These are phyloP conservation scores for Muricea muricata DNA, from an alignment of 92 coral and sea anemone species.

Conservation along the genomic window DNA sequence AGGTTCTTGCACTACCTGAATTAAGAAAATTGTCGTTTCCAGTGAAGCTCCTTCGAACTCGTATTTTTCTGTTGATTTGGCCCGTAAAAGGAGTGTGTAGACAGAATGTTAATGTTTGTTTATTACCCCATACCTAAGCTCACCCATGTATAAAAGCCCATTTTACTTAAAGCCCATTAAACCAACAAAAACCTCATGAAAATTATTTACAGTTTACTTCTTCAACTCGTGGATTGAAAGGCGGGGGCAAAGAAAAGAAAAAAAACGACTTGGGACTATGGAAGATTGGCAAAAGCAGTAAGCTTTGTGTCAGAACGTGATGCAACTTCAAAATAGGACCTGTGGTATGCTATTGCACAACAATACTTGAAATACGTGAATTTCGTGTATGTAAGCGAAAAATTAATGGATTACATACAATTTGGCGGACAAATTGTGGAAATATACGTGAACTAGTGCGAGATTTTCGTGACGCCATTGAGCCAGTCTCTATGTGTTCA, in stretches of 20 bases:
- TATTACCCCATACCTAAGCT: too few relatives aligned
- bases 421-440: not conserved
- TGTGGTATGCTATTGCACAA: constrained; percentile 1
- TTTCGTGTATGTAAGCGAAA: not conserved
- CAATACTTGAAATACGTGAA: not conserved
- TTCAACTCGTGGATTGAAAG: not conserved
- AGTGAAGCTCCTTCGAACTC: too few relatives aligned
- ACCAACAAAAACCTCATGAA: too few relatives aligned
- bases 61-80: too few relatives aligned
- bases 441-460: not conserved
- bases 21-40: too few relatives aligned
- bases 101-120: too few relatives aligned
- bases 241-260: not conserved
- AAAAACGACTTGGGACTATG: constrained; percentile 2
- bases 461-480: not conserved
- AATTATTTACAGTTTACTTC: too few relatives aligned
- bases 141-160: too few relatives aligned
- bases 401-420: not conserved
- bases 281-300: not conserved
- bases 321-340: not conserved
- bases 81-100: too few relatives aligned
- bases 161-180: too few relatives aligned
- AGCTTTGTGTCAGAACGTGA: not conserved
- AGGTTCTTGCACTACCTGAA: too few relatives aligned
- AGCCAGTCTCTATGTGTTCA: not conserved